These are phyloP conservation scores for Eilema depressum DNA, from an alignment of 2,888 invertebrate genomes.

Conservation along the genomic window DNA sequence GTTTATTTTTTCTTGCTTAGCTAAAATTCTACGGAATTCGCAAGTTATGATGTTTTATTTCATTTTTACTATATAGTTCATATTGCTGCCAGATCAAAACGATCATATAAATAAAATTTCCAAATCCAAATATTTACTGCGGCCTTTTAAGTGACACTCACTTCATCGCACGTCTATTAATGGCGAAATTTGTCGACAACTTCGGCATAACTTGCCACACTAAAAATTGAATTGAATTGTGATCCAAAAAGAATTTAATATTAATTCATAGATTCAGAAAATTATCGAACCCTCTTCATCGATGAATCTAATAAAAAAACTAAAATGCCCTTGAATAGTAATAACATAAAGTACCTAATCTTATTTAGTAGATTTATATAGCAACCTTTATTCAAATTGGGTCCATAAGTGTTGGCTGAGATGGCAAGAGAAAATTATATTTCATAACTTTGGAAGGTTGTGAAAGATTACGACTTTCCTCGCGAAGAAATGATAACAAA, in stretches of 20 bases:
- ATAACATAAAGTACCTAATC: conserved; percentile 23
- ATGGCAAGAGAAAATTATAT: conserved; percentile 12
- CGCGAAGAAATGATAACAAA: conserved; percentile 30
- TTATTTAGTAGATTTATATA: conserved; percentile 22
- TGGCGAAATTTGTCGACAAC: too few relatives aligned
- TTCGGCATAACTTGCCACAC: too few relatives aligned
- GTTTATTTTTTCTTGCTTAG: conserved; percentile 35
- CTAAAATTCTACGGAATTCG: conserved; percentile 14
- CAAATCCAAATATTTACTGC: too few relatives aligned
- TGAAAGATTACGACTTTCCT: conserved; percentile 17
- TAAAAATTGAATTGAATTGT: too few relatives aligned
- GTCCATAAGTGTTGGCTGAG: conserved; percentile 13
- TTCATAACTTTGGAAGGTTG: conserved; percentile 20
- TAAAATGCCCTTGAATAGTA: conserved; percentile 22
- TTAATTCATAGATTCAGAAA: conserved; percentile 41
- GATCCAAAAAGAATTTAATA: neutral
- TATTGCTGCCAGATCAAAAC: too few relatives aligned
- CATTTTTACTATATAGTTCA: too few relatives aligned
- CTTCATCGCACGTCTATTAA: too few relatives aligned
- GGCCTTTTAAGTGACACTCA: too few relatives aligned
- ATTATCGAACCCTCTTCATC: conserved; percentile 28
- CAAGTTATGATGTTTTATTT: too few relatives aligned
- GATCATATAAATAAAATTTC: too few relatives aligned
- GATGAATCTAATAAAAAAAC: conserved; percentile 42
- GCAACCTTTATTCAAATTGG: conserved; percentile 20